phyloP scores from a whole-genome alignment of 2,888 invertebrate genomes.

The Mythimna loreyi region DNA sequence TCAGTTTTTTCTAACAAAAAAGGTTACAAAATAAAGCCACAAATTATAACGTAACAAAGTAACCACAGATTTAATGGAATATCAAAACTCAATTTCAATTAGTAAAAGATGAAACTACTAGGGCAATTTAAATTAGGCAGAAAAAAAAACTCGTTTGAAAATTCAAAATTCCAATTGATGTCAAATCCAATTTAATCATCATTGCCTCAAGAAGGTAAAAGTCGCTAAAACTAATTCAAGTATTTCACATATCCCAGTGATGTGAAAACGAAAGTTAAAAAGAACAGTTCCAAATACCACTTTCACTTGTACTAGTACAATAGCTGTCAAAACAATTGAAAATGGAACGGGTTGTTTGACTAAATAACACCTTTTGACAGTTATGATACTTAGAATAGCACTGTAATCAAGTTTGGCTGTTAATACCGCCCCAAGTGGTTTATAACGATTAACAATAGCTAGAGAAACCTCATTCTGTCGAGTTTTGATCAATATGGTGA shows the following conservation, averaged over 20 bases:
- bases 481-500: conserved; percentile 47
- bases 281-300: conserved; percentile 55
- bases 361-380: conserved; percentile 50
- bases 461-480: conserved; percentile 46
- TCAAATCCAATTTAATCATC: conserved; percentile 44
- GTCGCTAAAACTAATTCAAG: conserved; percentile 55
- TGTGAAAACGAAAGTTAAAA: conserved; percentile 63
- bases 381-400: conserved; percentile 31
- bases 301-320: conserved; percentile 58
- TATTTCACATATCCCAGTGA: conserved; percentile 56
- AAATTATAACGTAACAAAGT: too few relatives aligned
- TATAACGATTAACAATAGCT: conserved; percentile 31
- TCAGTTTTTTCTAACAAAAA: too few relatives aligned
- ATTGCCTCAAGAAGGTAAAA: conserved; percentile 56
- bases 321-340: conserved; percentile 61
- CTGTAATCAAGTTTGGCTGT: conserved; percentile 44
- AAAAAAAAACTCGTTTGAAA: conserved; percentile 31
- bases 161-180: conserved; percentile 51
- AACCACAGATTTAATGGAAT: too few relatives aligned
- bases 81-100: conserved; percentile 1
- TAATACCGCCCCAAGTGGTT: conserved; percentile 20
- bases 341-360: conserved; percentile 42
- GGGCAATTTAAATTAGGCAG: too few relatives aligned
- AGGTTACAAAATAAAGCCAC: too few relatives aligned
- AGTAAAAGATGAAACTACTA: conserved; percentile 10